A percentile compares a stretch with the other conserved stretches of the same genome.
phyloP scores from a whole-genome alignment of 1,140 invertebrate species.

The Nasonia vitripennis region DNA sequence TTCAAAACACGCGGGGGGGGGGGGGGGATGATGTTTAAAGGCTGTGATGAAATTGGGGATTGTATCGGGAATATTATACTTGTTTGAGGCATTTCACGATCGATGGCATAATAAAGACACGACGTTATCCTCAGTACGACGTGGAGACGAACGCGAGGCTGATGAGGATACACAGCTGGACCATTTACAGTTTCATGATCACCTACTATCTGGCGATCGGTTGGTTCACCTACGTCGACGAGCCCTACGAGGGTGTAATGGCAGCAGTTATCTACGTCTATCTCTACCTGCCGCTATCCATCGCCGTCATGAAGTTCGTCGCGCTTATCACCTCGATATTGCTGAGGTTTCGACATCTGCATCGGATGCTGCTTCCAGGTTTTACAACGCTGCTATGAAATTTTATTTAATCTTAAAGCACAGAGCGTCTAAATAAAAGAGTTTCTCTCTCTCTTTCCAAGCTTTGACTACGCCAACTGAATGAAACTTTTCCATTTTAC shows the following conservation, averaged over 20 bases:
- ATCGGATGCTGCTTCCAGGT: conserved; percentile 15
- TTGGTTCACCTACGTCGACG: neutral
- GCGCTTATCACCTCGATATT: neutral
- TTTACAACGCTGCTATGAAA: neutral
- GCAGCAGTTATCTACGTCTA: conserved; percentile 10
- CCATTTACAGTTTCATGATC: neutral
- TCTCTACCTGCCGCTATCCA: neutral
- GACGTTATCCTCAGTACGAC: neutral
- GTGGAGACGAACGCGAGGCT: neutral
- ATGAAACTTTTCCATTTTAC: too few species aligned
- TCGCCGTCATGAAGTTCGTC: neutral
- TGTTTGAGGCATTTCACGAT: neutral
- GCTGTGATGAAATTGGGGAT: too few species aligned
- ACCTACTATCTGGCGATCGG: neutral
- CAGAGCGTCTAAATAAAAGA: too few species aligned
- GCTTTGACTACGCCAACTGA: too few species aligned
- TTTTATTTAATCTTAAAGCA: neutral
- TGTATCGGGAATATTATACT: too few species aligned
- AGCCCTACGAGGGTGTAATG: neutral
- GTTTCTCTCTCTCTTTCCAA: too few species aligned
- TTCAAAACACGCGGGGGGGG: too few species aligned
- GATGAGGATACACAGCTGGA: neutral
- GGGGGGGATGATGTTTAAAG: too few species aligned
- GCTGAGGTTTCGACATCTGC: conserved; percentile 9
- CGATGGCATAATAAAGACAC: neutral